Conservation (phyloP, 1,140 invertebrate species). For the Aphelinus atriplicis region DNA sequence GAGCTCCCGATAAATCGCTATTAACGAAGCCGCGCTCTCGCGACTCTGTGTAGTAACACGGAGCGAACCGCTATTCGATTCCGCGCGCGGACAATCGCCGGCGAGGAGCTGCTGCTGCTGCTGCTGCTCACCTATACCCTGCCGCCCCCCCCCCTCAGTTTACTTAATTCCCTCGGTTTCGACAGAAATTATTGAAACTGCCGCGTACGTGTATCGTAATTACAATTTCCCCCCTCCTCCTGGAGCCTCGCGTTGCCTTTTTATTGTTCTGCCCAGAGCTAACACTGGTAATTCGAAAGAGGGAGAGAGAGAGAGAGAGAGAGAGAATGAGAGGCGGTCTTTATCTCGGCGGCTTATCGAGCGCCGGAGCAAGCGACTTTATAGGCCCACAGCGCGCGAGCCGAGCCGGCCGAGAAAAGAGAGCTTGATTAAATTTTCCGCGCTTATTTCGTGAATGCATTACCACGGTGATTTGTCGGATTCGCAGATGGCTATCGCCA, state of each 20-base stretch:
- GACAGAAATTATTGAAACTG: constrained; percentile 33
- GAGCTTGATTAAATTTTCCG: constrained; percentile 10
- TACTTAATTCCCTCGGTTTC: background rate
- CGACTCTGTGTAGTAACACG: background rate
- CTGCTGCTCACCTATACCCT: too few species aligned
- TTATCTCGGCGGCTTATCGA: constrained; percentile 6
- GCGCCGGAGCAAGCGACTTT: background rate
- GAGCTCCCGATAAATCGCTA: constrained; percentile 40
- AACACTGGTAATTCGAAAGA: constrained; percentile 15
- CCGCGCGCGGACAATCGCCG: constrained; percentile 18
- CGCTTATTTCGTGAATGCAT: constrained; percentile 10
- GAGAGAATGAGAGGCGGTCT: too few species aligned
- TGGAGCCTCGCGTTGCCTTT: background rate
- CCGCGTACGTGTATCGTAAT: constrained; percentile 12
- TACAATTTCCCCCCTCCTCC: constrained; percentile 18
- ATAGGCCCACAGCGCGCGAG: background rate
- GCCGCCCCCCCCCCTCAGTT: background rate
- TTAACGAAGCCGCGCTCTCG: constrained; percentile 31
- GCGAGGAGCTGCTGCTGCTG: too few species aligned
- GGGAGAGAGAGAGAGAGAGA: background rate
- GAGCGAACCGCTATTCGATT: constrained; percentile 34
- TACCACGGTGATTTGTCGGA: constrained; percentile 26
- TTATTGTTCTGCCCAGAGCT: background rate
- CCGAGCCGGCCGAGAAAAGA: too few species aligned
- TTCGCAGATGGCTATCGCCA: constrained; percentile 1